Percentiles rank a stretch among this genome's conserved stretches.
These are phyloP conservation scores for Artemia sinica DNA, from an alignment of 2,888 invertebrate genomes.

Conservation along the genomic window DNA sequence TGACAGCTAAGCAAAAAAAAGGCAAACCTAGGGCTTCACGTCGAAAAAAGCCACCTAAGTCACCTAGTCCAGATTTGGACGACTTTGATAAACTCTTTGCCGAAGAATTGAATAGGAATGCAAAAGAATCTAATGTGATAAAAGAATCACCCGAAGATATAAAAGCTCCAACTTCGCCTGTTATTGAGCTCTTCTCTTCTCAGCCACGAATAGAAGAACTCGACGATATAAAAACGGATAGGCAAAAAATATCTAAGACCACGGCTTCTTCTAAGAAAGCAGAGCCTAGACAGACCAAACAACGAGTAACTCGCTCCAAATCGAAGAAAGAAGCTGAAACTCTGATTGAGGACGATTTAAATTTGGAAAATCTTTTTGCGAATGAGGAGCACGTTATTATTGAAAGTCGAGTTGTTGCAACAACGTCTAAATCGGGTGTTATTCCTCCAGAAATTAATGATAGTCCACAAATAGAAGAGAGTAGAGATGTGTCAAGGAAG, in stretches of 20 bases:
- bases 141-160: slow-evolving; percentile 3
- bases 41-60: background rate
- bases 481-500: background rate
- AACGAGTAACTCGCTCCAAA: too few relatives aligned
- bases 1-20: background rate
- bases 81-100: background rate
- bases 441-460: slow-evolving; percentile 7
- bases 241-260: too few relatives aligned
- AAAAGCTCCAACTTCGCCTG: background rate
- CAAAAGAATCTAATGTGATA: background rate
- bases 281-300: too few relatives aligned
- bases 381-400: background rate
- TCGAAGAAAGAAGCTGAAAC: too few relatives aligned
- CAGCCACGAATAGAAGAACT: background rate
- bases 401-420: background rate
- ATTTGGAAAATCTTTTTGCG: background rate
- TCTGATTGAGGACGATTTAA: background rate
- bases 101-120: background rate
- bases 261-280: too few relatives aligned
- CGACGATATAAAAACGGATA: too few relatives aligned
- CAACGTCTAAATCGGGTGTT: background rate
- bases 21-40: background rate
- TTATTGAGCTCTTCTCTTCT: background rate
- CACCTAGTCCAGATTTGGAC: slow-evolving; percentile 11
- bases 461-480: background rate